A percentile compares a stretch with the other conserved stretches of the same genome.
Evolutionary conservation across 2,888 invertebrate species (phyloP).

Genomic region (Drosophila meridionalis): DNA sequence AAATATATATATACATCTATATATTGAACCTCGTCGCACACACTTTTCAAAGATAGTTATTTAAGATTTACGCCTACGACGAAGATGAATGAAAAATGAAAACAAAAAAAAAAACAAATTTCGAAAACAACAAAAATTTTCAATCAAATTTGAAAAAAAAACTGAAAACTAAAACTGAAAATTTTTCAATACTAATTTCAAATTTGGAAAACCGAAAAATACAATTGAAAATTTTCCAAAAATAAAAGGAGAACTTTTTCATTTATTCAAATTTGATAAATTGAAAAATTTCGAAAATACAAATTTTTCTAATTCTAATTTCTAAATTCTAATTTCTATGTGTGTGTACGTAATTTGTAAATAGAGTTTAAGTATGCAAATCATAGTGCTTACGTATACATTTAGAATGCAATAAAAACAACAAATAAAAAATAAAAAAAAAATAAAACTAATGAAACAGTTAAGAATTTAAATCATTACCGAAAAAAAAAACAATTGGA

Average conservation of each 20-base stretch:
- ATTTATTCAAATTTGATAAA: neutral
- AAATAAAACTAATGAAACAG: conserved; percentile 62
- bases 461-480: conserved; percentile 78
- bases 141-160: conserved; percentile 30
- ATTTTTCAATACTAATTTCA: neutral
- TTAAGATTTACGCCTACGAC: conserved; percentile 59
- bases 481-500: conserved; percentile 19
- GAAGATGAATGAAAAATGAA: neutral
- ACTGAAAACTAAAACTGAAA: neutral
- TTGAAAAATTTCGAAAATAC: conserved; percentile 14
- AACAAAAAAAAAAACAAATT: conserved; percentile 19
- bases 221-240: neutral
- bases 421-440: conserved; percentile 69
- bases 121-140: neutral
- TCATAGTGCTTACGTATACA: conserved; percentile 82
- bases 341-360: conserved; percentile 81
- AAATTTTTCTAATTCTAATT: conserved; percentile 45
- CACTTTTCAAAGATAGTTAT: conserved; percentile 77
- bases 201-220: conserved; percentile 17
- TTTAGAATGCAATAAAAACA: conserved; percentile 83
- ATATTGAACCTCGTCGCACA: conserved; percentile 63
- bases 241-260: neutral
- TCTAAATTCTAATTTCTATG: conserved; percentile 65
- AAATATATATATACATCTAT: conserved; percentile 30
- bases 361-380: conserved; percentile 83